Conservation (phyloP, 2,888 invertebrate genomes). For the Rotaria sp. region DNA sequence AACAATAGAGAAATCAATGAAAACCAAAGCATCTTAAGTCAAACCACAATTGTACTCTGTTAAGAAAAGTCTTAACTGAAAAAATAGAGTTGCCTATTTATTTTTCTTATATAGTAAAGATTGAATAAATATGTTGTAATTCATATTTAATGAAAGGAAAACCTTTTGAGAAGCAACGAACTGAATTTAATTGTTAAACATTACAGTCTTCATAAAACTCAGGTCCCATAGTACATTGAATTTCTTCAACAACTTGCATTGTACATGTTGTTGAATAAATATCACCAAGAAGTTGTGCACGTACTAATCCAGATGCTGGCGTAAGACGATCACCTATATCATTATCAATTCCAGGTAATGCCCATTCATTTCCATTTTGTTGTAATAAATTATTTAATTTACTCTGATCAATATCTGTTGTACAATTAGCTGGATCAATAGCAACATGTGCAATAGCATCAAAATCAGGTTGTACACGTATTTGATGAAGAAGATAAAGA, state of each 20-base stretch:
- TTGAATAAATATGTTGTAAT: too few relatives aligned
- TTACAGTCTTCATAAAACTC: not conserved
- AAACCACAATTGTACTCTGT: too few relatives aligned
- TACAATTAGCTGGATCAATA: not conserved
- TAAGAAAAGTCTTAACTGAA: too few relatives aligned
- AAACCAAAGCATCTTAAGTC: too few relatives aligned
- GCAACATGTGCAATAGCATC: not conserved
- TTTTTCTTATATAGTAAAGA: too few relatives aligned
- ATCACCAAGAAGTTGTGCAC: slow-evolving; percentile 8
- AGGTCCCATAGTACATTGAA: not conserved
- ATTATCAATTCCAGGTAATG: slow-evolving; percentile 6
- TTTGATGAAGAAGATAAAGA: slow-evolving; percentile 11
- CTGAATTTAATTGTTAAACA: not conserved
- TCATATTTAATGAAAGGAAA: too few relatives aligned
- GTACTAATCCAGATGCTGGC: not conserved
- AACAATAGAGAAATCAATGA: too few relatives aligned
- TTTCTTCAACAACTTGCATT: not conserved
- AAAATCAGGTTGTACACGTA: not conserved
- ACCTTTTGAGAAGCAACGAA: too few relatives aligned
- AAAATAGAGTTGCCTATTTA: too few relatives aligned
- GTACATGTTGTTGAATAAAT: not conserved
- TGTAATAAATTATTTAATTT: not conserved
- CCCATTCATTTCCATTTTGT: slow-evolving; percentile 5
- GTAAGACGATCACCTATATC: slow-evolving; percentile 3
- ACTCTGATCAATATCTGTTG: not conserved